Evolutionary conservation across 2,888 invertebrate genomes (phyloP).

Genomic region (Pachliopta kotzebuea): DNA sequence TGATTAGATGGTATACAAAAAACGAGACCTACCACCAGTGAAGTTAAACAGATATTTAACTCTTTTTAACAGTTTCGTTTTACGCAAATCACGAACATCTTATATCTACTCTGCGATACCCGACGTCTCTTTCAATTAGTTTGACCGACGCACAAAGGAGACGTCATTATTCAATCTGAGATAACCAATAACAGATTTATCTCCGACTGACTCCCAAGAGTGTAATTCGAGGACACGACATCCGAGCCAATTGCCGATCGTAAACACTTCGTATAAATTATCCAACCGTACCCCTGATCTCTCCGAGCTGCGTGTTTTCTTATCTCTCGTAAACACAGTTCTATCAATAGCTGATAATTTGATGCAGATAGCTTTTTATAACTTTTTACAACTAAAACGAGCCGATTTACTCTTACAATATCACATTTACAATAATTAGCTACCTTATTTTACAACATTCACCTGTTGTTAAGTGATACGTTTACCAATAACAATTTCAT

Average conservation of each 20-base stretch:
- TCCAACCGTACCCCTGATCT: slow-evolving; percentile 2
- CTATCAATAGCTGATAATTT: slow-evolving; percentile 1
- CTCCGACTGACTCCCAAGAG: slow-evolving; percentile 9
- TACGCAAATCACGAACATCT: neutral
- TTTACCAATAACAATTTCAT: too few relatives aligned
- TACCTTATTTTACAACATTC: too few relatives aligned
- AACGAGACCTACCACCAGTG: too few relatives aligned
- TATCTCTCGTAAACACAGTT: neutral
- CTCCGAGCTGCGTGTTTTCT: neutral
- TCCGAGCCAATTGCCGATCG: slow-evolving; percentile 10
- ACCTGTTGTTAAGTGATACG: too few relatives aligned
- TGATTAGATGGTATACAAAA: too few relatives aligned
- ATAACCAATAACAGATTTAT: slow-evolving; percentile 19
- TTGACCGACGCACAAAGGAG: slow-evolving; percentile 14
- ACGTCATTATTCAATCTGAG: slow-evolving; percentile 24
- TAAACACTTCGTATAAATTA: slow-evolving; percentile 19
- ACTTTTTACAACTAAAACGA: too few relatives aligned
- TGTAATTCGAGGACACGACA: slow-evolving; percentile 19
- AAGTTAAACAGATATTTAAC: too few relatives aligned
- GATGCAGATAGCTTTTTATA: too few relatives aligned
- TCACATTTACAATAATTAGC: too few relatives aligned
- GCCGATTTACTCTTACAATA: too few relatives aligned
- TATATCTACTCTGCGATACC: neutral
- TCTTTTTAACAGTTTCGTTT: too few relatives aligned
- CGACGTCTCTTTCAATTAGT: neutral